These are phyloP conservation scores for Drosophila fungiperda DNA, from an alignment of 2,888 invertebrate species.

Conservation along the genomic window DNA sequence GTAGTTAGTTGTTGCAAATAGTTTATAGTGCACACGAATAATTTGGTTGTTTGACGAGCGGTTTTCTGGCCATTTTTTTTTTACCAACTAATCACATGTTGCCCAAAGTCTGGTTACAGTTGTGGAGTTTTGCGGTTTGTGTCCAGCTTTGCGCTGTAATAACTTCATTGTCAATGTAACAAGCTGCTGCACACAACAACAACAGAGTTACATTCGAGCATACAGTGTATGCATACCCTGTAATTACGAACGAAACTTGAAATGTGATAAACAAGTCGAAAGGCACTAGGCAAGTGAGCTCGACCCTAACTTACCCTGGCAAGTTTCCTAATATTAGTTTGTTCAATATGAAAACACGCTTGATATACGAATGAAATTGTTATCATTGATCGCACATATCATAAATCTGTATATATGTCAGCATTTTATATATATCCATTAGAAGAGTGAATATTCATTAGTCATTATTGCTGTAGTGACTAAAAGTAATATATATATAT, in stretches of 20 bases:
- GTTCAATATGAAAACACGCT: neutral
- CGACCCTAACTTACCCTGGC: neutral
- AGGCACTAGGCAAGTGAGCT: neutral
- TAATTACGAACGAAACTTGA: neutral
- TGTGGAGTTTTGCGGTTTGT: conserved; percentile 56
- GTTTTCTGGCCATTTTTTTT: conserved; percentile 18
- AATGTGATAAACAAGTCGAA: neutral
- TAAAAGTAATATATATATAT: no score
- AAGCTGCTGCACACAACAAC: conserved; percentile 52
- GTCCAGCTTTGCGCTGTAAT: conserved; percentile 72
- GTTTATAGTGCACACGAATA: conserved; percentile 38
- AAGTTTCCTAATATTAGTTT: neutral
- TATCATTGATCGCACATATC: no score
- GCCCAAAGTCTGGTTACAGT: conserved; percentile 39
- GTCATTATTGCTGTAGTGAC: no score
- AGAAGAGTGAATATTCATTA: no score
- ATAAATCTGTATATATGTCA: no score
- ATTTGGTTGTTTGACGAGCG: conserved; percentile 30
- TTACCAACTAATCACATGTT: conserved; percentile 62
- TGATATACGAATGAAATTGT: no score
- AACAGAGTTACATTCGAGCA: conserved; percentile 20
- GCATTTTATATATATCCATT: no score
- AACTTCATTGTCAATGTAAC: conserved; percentile 80
- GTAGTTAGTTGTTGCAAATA: conserved; percentile 40
- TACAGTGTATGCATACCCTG: conserved; percentile 17